These are phyloP conservation scores for Micronycteris hirsuta DNA, from an alignment of 2,113 vertebrate species.

Conservation along the genomic window DNA sequence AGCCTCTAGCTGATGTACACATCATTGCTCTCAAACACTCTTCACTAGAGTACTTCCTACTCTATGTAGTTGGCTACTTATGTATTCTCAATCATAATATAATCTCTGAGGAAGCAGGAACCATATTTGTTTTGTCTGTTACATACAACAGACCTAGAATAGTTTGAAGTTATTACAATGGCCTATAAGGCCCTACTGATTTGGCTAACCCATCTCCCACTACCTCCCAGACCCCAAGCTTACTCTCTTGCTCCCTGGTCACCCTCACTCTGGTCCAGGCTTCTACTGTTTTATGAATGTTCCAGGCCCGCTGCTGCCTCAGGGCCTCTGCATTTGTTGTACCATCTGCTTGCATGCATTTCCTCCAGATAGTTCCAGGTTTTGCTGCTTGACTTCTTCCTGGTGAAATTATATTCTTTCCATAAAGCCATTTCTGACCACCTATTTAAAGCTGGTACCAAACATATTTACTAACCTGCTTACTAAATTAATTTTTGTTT, in stretches of 20 bases:
- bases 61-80: too few relatives aligned
- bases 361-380: neutral
- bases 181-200: neutral
- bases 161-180: neutral
- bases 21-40: neutral
- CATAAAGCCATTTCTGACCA: neutral
- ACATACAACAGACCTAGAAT: neutral
- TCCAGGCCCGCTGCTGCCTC: neutral
- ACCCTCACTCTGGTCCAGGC: neutral
- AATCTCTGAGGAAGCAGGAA: neutral
- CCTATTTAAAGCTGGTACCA: neutral
- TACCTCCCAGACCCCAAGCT: neutral
- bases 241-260: neutral
- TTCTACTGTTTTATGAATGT: neutral
- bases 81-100: accelerated
- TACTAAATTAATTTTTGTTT: neutral
- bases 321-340: neutral
- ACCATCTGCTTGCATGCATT: neutral
- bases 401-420: neutral
- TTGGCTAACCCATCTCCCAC: neutral
- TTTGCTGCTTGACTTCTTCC: neutral
- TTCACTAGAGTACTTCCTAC: neutral
- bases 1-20: neutral
- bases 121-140: neutral
- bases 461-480: neutral